Evolutionary conservation across 2,888 invertebrate genomes (phyloP).

Genomic region (Hydriomena furcata): DNA sequence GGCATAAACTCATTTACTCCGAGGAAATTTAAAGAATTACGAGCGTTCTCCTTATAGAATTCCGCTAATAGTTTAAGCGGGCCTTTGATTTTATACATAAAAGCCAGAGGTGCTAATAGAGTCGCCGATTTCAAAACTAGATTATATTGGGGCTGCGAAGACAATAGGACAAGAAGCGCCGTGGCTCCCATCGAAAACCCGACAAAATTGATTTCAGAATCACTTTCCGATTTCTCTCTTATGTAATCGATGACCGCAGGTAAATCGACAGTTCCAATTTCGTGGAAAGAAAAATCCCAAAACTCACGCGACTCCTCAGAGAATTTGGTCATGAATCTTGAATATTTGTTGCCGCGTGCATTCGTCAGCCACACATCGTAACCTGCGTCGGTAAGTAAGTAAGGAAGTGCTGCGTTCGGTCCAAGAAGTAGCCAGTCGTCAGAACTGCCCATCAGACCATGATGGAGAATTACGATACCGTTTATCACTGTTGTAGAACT

Average conservation of each 20-base stretch:
- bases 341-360: constrained; percentile 56
- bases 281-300: constrained; percentile 61
- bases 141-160: constrained; percentile 48
- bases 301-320: constrained; percentile 35
- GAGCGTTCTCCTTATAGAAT: constrained; percentile 35
- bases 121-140: constrained; percentile 43
- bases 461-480: constrained; percentile 45
- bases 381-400: constrained; percentile 73
- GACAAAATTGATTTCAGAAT: constrained; percentile 45
- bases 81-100: constrained; percentile 51
- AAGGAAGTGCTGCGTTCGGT: constrained; percentile 47
- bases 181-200: constrained; percentile 58
- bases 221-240: constrained; percentile 17
- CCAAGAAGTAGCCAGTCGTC: constrained; percentile 56
- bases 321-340: constrained; percentile 39
- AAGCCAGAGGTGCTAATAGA: constrained; percentile 54
- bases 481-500: constrained; percentile 12
- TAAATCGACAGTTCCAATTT: constrained; percentile 57
- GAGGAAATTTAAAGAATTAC: constrained; percentile 35
- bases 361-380: constrained; percentile 84
- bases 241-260: constrained; percentile 50
- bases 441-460: constrained; percentile 55
- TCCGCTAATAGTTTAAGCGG: constrained; percentile 46
- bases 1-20: constrained; percentile 42
- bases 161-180: constrained; percentile 50